Conservation (phyloP, 1,140 invertebrate species). For the Paracyclopina nana region DNA sequence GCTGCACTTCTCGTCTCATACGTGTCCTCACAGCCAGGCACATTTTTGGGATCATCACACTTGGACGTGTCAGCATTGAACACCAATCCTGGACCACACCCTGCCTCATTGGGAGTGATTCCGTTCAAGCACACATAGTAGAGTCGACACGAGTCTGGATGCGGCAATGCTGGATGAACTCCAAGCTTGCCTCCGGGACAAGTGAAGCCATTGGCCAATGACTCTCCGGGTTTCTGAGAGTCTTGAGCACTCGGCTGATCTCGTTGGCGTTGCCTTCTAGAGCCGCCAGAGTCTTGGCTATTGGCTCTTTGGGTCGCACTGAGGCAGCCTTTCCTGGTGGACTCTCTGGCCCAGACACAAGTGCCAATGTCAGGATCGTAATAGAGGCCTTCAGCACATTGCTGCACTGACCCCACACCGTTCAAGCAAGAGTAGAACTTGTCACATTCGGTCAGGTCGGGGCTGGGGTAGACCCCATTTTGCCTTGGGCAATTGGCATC, state of each 20-base stretch:
- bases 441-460: conserved; percentile 53
- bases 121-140: conserved; percentile 76
- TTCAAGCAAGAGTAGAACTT: conserved; percentile 73
- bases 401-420: conserved; percentile 40
- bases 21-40: conserved; percentile 15
- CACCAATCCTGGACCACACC: conserved; percentile 59
- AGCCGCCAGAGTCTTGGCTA: too few species aligned
- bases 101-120: conserved; percentile 58
- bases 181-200: conserved; percentile 35
- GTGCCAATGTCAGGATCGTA: conserved; percentile 19
- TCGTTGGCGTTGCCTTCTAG: background rate
- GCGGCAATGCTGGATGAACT: conserved; percentile 10
- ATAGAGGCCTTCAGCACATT: conserved; percentile 20
- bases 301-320: background rate
- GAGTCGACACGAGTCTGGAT: conserved; percentile 54
- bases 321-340: conserved; percentile 5
- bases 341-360: conserved; percentile 19
- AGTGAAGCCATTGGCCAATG: conserved; percentile 43
- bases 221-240: background rate
- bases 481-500: conserved; percentile 41
- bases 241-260: background rate
- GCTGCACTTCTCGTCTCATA: conserved; percentile 1
- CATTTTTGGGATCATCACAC: conserved; percentile 15
- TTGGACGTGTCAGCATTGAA: conserved; percentile 30
- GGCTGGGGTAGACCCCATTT: conserved; percentile 72